Percentiles rank a stretch among this genome's conserved stretches.
Evolutionary conservation across 1,140 invertebrate genomes (phyloP).

Genomic region (Colletes gigas): DNA sequence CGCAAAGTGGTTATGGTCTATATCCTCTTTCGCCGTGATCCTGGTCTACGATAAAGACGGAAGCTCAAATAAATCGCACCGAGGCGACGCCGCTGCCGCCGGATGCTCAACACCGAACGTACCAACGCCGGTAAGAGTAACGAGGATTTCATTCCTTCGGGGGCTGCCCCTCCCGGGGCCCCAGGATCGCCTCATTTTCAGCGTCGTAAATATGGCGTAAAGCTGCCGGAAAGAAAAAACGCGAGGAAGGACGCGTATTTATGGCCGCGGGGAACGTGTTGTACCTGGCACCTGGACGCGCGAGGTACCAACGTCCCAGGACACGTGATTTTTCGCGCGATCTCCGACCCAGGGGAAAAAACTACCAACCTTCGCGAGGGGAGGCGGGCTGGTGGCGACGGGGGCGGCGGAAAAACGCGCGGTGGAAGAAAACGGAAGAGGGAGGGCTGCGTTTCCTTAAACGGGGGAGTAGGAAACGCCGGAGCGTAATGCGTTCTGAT

Average conservation of each 20-base stretch:
- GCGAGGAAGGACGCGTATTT: constrained; percentile 31
- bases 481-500: constrained; percentile 17
- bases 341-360: neutral
- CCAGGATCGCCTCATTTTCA: constrained; percentile 45
- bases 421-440: neutral
- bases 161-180: constrained; percentile 12
- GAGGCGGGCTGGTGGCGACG: neutral
- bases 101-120: constrained; percentile 66
- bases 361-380: too few species aligned
- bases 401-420: neutral
- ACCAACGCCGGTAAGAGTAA: constrained; percentile 67
- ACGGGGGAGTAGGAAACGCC: constrained; percentile 9
- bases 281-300: neutral
- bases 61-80: constrained; percentile 73
- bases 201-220: constrained; percentile 56
- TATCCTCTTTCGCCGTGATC: constrained; percentile 69
- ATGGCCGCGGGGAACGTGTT: constrained; percentile 6
- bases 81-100: constrained; percentile 15
- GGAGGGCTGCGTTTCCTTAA: constrained; percentile 19
- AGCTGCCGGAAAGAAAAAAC: constrained; percentile 12
- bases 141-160: constrained; percentile 66
- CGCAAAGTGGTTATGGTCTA: constrained; percentile 72
- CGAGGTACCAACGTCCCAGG: neutral
- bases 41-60: constrained; percentile 69
- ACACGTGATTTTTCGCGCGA: constrained; percentile 14